Percentiles rank a stretch among this genome's conserved stretches.
Conservation (phyloP, 2,888 invertebrate genomes). For the Acleris literana region DNA sequence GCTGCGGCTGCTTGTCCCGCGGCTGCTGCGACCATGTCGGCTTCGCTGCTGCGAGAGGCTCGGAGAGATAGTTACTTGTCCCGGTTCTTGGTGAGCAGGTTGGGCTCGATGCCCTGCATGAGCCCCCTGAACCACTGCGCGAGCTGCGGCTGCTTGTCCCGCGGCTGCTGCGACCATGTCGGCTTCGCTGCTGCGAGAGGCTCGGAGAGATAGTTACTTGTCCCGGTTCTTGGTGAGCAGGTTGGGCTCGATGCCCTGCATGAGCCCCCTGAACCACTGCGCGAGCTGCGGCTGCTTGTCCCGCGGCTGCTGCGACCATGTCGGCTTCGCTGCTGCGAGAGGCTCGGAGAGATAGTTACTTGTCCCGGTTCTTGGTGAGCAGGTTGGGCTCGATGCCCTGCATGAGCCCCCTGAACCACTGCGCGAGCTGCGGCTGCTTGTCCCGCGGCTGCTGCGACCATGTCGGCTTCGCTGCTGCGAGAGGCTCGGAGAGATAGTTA, state of each 20-base stretch:
- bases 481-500: slow-evolving; percentile 58
- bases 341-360: slow-evolving; percentile 59
- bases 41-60: slow-evolving; percentile 86
- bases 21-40: slow-evolving; percentile 95
- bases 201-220: slow-evolving; percentile 72
- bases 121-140: slow-evolving; percentile 97
- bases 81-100: slow-evolving; percentile 97
- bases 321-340: slow-evolving; percentile 89
- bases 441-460: too few relatives aligned
- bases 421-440: slow-evolving; percentile 95
- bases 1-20: slow-evolving; percentile 94
- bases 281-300: slow-evolving; percentile 96
- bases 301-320: slow-evolving; percentile 93
- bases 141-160: slow-evolving; percentile 96
- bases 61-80: slow-evolving; percentile 85
- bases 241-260: slow-evolving; percentile 98
- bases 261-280: slow-evolving; percentile 96
- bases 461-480: slow-evolving; percentile 90
- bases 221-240: slow-evolving; percentile 98
- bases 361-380: slow-evolving; percentile 97
- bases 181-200: slow-evolving; percentile 87
- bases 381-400: slow-evolving; percentile 97
- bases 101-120: slow-evolving; percentile 98
- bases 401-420: slow-evolving; percentile 98
- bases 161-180: slow-evolving; percentile 95